phyloP scores from a whole-genome alignment of 2,797 vertebrate genomes.

The Rachycentron canadum region DNA sequence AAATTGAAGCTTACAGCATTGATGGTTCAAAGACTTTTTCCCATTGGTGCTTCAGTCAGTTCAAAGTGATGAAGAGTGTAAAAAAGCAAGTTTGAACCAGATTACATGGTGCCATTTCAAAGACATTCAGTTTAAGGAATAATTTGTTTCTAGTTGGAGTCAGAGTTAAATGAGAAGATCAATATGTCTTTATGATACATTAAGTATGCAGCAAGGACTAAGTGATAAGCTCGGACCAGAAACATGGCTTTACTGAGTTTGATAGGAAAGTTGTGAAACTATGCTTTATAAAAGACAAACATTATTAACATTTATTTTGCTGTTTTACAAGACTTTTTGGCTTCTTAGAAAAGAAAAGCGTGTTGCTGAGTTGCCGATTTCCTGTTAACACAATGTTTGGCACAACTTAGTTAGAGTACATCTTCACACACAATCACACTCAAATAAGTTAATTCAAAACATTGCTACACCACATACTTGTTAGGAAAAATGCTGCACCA shows the following conservation, averaged over 20 bases:
- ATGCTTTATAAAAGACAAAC: not conserved
- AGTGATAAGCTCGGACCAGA: too few species aligned
- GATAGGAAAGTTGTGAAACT: not conserved
- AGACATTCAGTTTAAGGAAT: conserved; percentile 13
- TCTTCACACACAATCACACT: conserved; percentile 9
- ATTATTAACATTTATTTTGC: not conserved
- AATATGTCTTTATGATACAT: not conserved
- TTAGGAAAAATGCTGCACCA: conserved; percentile 24
- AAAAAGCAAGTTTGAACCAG: conserved; percentile 3
- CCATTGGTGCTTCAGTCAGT: conserved; percentile 19
- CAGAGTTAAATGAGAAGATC: not conserved
- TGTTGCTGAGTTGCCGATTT: conserved; percentile 12
- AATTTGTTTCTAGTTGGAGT: not conserved
- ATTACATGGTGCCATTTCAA: conserved; percentile 20
- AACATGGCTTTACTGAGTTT: too few species aligned
- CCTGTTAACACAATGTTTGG: conserved; percentile 28
- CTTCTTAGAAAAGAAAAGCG: not conserved
- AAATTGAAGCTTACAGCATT: conserved; percentile 15
- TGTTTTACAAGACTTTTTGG: not conserved
- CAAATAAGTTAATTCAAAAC: conserved; percentile 33
- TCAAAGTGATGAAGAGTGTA: conserved; percentile 17
- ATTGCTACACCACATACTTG: conserved; percentile 10
- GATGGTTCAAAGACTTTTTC: conserved; percentile 23
- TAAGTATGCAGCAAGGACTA: too few species aligned
- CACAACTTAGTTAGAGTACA: conserved; percentile 14